These are phyloP conservation scores for Thysanoteuthis rhombus DNA, from an alignment of 2,888 invertebrate species.

Conservation along the genomic window DNA sequence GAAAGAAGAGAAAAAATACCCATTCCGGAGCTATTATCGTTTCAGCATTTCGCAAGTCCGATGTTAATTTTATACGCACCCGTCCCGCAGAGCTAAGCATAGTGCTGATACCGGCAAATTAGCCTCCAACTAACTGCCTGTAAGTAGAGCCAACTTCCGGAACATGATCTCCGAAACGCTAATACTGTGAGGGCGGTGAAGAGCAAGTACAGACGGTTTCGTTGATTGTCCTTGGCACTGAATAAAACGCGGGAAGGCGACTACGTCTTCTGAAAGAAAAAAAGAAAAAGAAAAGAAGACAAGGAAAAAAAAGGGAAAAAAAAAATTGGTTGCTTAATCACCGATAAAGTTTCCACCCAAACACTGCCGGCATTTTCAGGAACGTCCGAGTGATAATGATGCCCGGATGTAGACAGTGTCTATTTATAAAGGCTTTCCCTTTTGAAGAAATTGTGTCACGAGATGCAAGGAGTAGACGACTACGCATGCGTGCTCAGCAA, in stretches of 20 bases:
- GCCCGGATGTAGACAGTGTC: background rate
- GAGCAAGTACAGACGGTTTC: background rate
- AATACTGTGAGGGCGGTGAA: background rate
- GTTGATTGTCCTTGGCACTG: background rate
- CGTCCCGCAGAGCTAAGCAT: background rate
- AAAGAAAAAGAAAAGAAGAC: background rate
- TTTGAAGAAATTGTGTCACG: background rate
- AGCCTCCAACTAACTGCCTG: background rate
- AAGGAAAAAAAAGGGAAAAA: background rate
- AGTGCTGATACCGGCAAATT: background rate
- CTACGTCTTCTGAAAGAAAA: background rate
- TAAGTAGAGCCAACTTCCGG: slow-evolving; percentile 12
- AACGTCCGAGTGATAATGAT: background rate
- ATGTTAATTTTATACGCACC: background rate
- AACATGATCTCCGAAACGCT: background rate
- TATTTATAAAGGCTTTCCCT: background rate
- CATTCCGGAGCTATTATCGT: background rate
- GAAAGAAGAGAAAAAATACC: background rate
- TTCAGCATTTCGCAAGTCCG: background rate
- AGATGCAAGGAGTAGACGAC: background rate
- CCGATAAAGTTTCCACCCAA: background rate
- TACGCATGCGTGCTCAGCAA: background rate
- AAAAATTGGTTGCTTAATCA: background rate
- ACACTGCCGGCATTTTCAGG: background rate
- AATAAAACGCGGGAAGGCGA: background rate